phyloP scores from a whole-genome alignment of 2,888 invertebrate genomes.

The Agonopterix arenella region DNA sequence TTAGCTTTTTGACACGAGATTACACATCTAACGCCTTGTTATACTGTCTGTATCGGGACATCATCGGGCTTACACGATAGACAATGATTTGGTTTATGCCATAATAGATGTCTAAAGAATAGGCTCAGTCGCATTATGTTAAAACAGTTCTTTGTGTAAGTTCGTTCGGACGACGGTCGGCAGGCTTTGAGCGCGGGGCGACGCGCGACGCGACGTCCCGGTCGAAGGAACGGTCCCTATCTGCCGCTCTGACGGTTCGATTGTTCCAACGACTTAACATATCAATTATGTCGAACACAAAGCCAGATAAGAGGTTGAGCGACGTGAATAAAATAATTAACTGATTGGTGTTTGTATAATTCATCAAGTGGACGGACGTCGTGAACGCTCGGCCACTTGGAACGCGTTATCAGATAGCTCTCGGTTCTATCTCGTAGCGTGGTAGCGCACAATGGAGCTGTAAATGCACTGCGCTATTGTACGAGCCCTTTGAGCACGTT shows the following conservation, averaged over 20 bases:
- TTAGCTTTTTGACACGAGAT: slow-evolving; percentile 19
- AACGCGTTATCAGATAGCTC: slow-evolving; percentile 58
- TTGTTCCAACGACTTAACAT: slow-evolving; percentile 72
- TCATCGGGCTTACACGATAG: slow-evolving; percentile 39
- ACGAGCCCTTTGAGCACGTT: slow-evolving; percentile 33
- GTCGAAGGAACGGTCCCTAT: slow-evolving; percentile 24
- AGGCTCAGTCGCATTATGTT: slow-evolving; percentile 56
- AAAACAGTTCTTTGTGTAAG: slow-evolving; percentile 57
- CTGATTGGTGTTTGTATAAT: slow-evolving; percentile 75
- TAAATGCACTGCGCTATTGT: slow-evolving; percentile 59
- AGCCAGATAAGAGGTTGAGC: slow-evolving; percentile 66
- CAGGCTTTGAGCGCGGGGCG: slow-evolving; percentile 3
- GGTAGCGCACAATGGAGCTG: slow-evolving; percentile 53
- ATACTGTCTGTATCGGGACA: slow-evolving; percentile 18
- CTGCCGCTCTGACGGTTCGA: slow-evolving; percentile 52
- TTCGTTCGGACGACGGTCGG: slow-evolving; percentile 24
- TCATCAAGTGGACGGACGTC: slow-evolving; percentile 57
- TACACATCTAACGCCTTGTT: slow-evolving; percentile 29
- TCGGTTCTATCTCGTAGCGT: slow-evolving; percentile 34
- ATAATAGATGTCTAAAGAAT: slow-evolving; percentile 43
- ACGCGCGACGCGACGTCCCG: slow-evolving; percentile 11
- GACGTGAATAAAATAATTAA: slow-evolving; percentile 76
- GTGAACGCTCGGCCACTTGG: slow-evolving; percentile 62
- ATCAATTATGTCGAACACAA: slow-evolving; percentile 74
- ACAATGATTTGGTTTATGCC: slow-evolving; percentile 42